These are phyloP conservation scores for Neoarius graeffei DNA, from an alignment of 2,113 vertebrate species.

Conservation along the genomic window DNA sequence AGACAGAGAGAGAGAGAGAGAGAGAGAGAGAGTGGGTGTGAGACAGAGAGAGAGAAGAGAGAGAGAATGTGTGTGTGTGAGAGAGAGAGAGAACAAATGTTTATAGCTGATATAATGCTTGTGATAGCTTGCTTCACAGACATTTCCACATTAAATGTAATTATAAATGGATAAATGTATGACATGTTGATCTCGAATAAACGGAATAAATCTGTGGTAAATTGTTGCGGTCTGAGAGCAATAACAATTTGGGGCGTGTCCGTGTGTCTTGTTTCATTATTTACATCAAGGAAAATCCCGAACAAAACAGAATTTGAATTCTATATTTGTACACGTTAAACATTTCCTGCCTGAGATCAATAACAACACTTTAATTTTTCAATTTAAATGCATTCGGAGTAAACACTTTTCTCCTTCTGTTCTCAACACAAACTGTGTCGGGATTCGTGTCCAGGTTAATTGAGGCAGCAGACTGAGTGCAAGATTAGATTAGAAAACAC, in stretches of 20 bases:
- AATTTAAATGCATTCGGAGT: slow-evolving; percentile 14
- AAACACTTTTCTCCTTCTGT: not conserved
- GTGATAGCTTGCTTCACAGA: not conserved
- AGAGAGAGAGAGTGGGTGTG: no score
- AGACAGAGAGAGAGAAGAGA: no score
- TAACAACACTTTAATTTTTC: not conserved
- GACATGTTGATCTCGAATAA: not conserved
- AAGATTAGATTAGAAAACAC: not conserved
- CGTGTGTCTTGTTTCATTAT: not conserved
- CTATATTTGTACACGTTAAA: not conserved
- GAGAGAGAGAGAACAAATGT: not conserved
- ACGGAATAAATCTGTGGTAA: not conserved
- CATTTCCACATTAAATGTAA: not conserved
- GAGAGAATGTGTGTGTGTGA: no score
- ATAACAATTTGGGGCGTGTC: not conserved
- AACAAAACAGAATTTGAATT: not conserved
- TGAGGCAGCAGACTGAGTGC: not conserved
- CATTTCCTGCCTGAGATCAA: not conserved
- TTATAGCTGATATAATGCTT: not conserved
- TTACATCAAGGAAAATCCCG: not conserved
- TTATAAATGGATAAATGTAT: not conserved
- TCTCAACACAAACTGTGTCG: no score
- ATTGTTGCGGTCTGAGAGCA: not conserved
- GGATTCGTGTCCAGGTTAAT: not conserved
- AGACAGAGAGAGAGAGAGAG: no score